Base-by-base conservation (phyloP, 2,797 vertebrate species). In the Gobio occitaniae region DNA sequence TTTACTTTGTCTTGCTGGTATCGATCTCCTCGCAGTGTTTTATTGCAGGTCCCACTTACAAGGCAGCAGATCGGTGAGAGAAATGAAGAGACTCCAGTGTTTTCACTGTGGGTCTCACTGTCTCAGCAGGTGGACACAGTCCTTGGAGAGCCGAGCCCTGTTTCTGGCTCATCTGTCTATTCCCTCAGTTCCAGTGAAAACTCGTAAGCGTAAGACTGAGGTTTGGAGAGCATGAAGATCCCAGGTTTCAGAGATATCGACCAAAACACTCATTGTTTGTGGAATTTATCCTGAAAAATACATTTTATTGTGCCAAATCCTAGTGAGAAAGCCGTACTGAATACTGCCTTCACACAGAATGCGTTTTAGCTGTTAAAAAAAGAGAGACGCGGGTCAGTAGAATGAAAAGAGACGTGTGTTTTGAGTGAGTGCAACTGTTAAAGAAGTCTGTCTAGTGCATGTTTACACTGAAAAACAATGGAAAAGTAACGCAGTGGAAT, bases 171-270 rank as follows among this genome's bases (percentile, higher is more conserved):
- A 41, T 80, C 63, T 41, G 15, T 56, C 21, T 38, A n/a, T 48
- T 65, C 41, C 2, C 25, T 78, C n/a, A 47, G 41, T 52, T 68
- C n/a, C 56, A 78, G n/a, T n/a, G n/a, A 65, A 61, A 36, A 44
- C 44, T 21, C 59, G 16, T 17, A 25, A 25, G 25, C 9, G 54
- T 7, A 21, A 54, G 48, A n/a, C 65, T 12, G 78, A n/a, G 48
- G 65, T 80, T 41, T 69, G 19, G 19, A 70, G 50, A n/a, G 36
- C 66, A 10, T 32, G n/a, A 44, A 44, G 77, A 63, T 78, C 76
- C n/a, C 56, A 32, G 79, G 68, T 25, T 82, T 72, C 25, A 61
- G n/a, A 56, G 54, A 44, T 71, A 71, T 16, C 59, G 16, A 17
- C 3, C 3, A 6, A 21, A 70, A 59, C 32, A 80, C 44, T 82